Base-by-base conservation (phyloP, 2,113 vertebrate genomes). In the Gavialis gangeticus region DNA sequence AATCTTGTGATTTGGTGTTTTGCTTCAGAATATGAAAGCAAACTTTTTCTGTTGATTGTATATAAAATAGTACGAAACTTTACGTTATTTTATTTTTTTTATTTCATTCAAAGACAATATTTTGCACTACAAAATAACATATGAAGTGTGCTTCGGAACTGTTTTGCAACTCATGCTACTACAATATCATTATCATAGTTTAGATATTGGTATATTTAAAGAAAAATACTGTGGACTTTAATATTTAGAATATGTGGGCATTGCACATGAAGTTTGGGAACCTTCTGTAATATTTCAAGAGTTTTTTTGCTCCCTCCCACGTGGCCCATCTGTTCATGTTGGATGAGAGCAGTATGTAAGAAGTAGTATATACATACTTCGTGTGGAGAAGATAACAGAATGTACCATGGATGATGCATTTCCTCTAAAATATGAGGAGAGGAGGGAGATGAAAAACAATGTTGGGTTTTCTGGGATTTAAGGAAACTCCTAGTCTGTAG, bases 221-320 rank as follows among this genome's bases (percentile, higher is more conserved):
- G 86, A 46, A 37, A 66, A 94, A 93, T 8, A 85, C 76, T 30
- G 7, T 91, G 86, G 67, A 63, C 67, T 91, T 80, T 80, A 82
- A 78, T 96, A 88, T 94, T 88, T 92, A 62, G 93, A 90, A 82
- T 90, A 88, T 75, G 94, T 94, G 93, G 93, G 93, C 88, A 90
- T 1, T 30, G 56, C 75, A 85, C 54, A 73, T 57, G 93, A 79
- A 87, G 75, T 88, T 95, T 95, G 95, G 91, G 95, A 96, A 83
- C 93, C 93, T 95, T 94, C 25, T 97, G 96, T 94, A 87, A 89
- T 11, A 54, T 76, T 46, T 86, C 17, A 46, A 3, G 93, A 79
- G 89, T 28, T 67, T 84, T 84, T 64, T 2, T 92, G 63, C 86
- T 91, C n/a, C 94, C 94, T 94, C 96, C 96, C 94, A 90, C 95